Evolutionary conservation across 2,797 vertebrate genomes (phyloP), one percentile per base, ranked within the genome.

Genomic region (Cuculus canorus): DNA sequence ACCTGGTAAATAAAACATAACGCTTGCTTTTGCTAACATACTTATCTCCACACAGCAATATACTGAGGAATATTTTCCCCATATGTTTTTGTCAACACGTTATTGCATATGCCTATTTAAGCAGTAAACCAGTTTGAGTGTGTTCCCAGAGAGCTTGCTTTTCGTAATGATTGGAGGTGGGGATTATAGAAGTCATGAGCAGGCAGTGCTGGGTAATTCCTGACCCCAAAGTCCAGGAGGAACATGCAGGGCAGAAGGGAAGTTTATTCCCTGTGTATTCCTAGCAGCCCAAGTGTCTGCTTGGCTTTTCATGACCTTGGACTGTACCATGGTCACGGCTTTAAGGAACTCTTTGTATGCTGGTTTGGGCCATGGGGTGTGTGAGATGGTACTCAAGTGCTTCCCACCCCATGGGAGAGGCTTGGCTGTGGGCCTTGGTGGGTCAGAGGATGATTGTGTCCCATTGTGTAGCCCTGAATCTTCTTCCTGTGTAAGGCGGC

Each of bases 1-100:
- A 60, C 35, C 82, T 94, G 81, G 86, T 95, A 95, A 96, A 96
- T 96, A 96, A 96, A 95, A 94, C 88, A 94, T 93, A 80, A 43
- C 5, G 16, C 52, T 95, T 92, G 69, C 39, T 94, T 92, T 88
- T 70, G 56, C 82, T 79, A 45, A 65, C 39, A 14, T 56, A 39
- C 90, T 93, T 85, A 79, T 85, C 73, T 92, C 52, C 5, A 24
- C 90, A 94, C 59, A 90, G 80, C 94, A 95, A 92, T 95, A 89
- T 82, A 68, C 25, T 3, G 56, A 77, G 65, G 86, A 75, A 89
- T 91, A 93, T 93, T 95, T 94, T 71, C 69, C 86, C 78, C 81
- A 89, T 96, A 90, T 2, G 9, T 96, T 95, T 93, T 73, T 95
- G 94, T 96, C 96, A 89, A 41, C 57, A 21, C 0, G 1, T 89